Base-by-base conservation (phyloP, 2,113 vertebrate species). In the Pica pica region DNA sequence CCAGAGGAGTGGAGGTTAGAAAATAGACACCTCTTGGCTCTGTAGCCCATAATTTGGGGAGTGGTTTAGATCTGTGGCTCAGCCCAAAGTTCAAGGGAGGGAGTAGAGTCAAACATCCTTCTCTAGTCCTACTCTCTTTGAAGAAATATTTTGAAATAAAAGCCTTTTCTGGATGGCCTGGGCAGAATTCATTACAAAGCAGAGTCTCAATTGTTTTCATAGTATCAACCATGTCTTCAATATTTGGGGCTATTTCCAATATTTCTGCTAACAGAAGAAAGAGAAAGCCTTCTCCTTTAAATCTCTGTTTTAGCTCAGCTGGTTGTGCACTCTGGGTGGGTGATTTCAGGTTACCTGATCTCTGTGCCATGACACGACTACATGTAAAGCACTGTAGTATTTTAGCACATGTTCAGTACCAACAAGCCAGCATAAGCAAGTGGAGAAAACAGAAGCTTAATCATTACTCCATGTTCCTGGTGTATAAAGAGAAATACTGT, bases 391-490 rank as follows among this genome's bases (percentile, higher is more conserved):
- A 68, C 65, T 47, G 33, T 46, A 69, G 75, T 91, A 95, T 93
- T 92, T 77, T 65, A 97, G 73, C 80, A 96, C 85, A 89, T 80
- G 92, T 92, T 95, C 90, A 78, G 68, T 94, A 90, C 85, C 92
- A 97, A 93, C 50, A 96, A 94, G 76, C 78, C 71, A 83, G 68
- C 76, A 74, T 18, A 87, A 63, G 85, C 13, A 30, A 97, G 65
- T 59, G 95, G 89, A 95, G 83, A 87, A 95, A 97, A 95, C 97
- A 96, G 95, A 97, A 97, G 73, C 84, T 83, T 96, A 93, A 97
- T 97, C 94, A 97, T 97, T 96, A 97, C 93, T 97, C 71, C 83
- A 44, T 96, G 89, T 97, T 97, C 97, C 90, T 97, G 83, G 89
- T 96, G 97, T 94, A 96, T 93, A 80, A 90, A 97, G 80, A 97